Evolutionary conservation across 2,888 invertebrate genomes (phyloP), one percentile per base, ranked within the genome.

Genomic region (Neoascia interrupta): DNA sequence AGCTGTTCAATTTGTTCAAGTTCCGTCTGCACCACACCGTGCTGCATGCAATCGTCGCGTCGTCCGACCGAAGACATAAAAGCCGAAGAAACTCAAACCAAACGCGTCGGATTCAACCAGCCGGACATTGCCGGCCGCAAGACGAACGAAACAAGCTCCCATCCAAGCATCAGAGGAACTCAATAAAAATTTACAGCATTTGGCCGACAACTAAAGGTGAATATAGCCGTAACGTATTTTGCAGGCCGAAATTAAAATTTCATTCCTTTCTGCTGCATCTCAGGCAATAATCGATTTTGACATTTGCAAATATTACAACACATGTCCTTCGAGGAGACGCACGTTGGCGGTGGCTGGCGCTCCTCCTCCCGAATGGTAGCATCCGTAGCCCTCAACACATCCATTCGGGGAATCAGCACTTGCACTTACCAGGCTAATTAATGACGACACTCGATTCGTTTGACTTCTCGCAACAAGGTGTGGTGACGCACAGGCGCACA

Each of bases 1-100:
- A 87, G 87, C 87, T 88, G 88, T 85, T 88, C 85, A 88, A 88
- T 87, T 87, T 86, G 86, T 85, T 85, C 85, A 87, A 86, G 54
- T 56, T 37, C 45, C 37, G 31, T 60, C 47, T 3, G 31, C 49
- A 16, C 8, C 5, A 43, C 51, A 6, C 1, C 43, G 1, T 34
- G 31, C 8, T n/a, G 26, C 70, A 60, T 70, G 63, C 58, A 39
- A 64, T 26, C 34, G 23, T 5, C 54, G 28, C 5, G n/a, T n/a
- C n/a, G n/a, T n/a, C n/a, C n/a, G n/a, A n/a, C n/a, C n/a, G n/a
- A n/a, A n/a, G n/a, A n/a, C n/a, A n/a, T n/a, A n/a, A n/a, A n/a
- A 16, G 28, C 16, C 21, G 43, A 37, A 49, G 34, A 16, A 1
- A 60, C 21, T 5, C 34, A 58, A 61, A 21, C 41, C 6, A 43